Evolutionary conservation across 53 echinoderm and acorn worm species (phyloP).

Genomic region (Astropecten irregularis): DNA sequence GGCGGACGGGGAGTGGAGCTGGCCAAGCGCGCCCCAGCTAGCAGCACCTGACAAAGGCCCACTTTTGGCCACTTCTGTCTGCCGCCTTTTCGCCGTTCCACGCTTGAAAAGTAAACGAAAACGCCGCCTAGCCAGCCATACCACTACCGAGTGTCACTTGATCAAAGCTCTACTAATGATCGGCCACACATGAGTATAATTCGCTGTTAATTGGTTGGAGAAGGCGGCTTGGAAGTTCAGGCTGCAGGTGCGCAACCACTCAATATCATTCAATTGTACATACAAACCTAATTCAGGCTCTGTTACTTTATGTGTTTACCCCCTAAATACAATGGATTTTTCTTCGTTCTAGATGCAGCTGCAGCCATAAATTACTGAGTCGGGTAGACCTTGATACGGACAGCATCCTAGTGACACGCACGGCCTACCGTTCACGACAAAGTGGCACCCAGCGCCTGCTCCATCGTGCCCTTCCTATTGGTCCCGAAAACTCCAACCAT

Average conservation of each 20-base stretch:
- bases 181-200: constrained; percentile 97
- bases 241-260: constrained; percentile 96
- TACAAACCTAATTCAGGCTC: constrained; percentile 98
- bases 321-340: constrained; percentile 97
- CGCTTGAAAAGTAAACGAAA: constrained; percentile 98
- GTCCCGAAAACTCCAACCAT: constrained; percentile 68
- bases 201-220: constrained; percentile 93
- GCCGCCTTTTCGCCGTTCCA: constrained; percentile 72
- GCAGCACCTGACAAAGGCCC: constrained; percentile 68
- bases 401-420: constrained; percentile 63
- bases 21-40: constrained; percentile 60
- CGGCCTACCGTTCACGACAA: constrained; percentile 63
- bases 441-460: constrained; percentile 67
- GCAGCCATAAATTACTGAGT: constrained; percentile 96
- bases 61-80: constrained; percentile 68
- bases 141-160: constrained; percentile 75
- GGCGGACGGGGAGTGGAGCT: constrained; percentile 57
- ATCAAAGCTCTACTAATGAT: constrained; percentile 94
- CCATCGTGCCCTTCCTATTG: constrained; percentile 66
- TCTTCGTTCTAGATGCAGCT: constrained; percentile 88
- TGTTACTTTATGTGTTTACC: constrained; percentile 96
- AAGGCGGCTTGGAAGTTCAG: constrained; percentile 78
- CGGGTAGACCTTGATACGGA: constrained; percentile 76
- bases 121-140: constrained; percentile 78
- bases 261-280: constrained; percentile 99